Percentiles rank a stretch among this genome's conserved stretches.
phyloP scores from a whole-genome alignment of 1,140 invertebrate genomes.

The Octopus sinensis region DNA sequence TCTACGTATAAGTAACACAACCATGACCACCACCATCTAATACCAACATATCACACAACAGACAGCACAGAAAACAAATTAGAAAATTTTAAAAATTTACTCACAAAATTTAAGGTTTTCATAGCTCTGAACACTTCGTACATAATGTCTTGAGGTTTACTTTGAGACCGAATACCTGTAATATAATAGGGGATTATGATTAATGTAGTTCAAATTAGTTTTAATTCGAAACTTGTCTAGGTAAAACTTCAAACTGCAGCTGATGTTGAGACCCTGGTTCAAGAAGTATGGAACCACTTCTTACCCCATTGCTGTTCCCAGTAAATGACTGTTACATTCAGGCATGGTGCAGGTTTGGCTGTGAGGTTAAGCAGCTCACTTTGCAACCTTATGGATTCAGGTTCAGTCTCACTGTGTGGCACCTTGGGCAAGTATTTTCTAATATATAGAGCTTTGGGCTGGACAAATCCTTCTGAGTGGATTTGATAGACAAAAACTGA shows the following conservation, averaged over 20 bases:
- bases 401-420: too few species aligned
- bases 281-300: neutral
- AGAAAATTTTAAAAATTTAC: slow-evolving; percentile 39
- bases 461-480: too few species aligned
- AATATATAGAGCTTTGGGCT: too few species aligned
- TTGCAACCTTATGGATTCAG: too few species aligned
- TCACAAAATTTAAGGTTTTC: slow-evolving; percentile 92
- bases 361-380: too few species aligned
- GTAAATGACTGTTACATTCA: neutral
- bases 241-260: neutral
- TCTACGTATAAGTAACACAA: neutral
- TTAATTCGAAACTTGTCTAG: neutral
- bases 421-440: too few species aligned
- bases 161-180: slow-evolving; percentile 91
- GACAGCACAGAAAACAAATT: slow-evolving; percentile 10
- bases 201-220: neutral
- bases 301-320: neutral
- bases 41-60: neutral
- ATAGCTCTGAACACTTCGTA: slow-evolving; percentile 98
- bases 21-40: neutral
- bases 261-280: neutral
- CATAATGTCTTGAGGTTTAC: slow-evolving; percentile 99
- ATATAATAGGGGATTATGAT: slow-evolving; percentile 24
- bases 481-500: too few species aligned
- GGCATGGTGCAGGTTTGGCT: too few species aligned